Evolutionary conservation across 2,797 vertebrate species (phyloP), one percentile per base, ranked within the genome.

Genomic region (Hemibagrus guttatus): DNA sequence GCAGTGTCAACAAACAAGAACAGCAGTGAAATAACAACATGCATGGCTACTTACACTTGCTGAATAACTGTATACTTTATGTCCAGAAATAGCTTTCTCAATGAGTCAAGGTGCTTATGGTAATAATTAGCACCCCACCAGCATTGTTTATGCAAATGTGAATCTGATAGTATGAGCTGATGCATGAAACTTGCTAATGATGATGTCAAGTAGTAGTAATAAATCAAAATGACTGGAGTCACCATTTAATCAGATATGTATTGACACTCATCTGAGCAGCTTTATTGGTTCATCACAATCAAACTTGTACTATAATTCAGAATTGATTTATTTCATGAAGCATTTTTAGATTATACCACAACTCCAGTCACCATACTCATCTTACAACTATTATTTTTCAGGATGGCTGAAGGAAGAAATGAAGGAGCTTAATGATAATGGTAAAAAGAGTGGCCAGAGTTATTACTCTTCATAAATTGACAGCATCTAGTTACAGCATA

Each of bases 71-170:
- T 23, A 78, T 56, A 56, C 14, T 5, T 35, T 56, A 78, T 56
- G 75, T 49, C 63, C 58, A 17, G 84, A 79, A 63, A 86, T n/a
- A 49, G 59, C 1, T 68, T 58, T 84, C 35, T 54, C 13, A 52
- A 61, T 61, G 39, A 74, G n/a, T 75, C 68, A 35, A 46, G 35
- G 31, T 28, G 61, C 75, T 31, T 31, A 49, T 52, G 17, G 8
- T 63, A 74, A n/a, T 52, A 68, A 52, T 69, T 69, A 69, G 12
- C 28, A 35, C 17, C 28, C 28, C 1, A 7, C 74, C 49, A 58
- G 35, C 28, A 79, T 14, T 79, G 19, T 58, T 35, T 79, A 58
- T 79, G 76, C 3, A 39, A 35, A 78, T 28, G 56, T 21, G 54
- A 78, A 78, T 35, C 52, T 31, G n/a, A 56, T 28, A 78, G 16